Evolutionary conservation across 2,113 vertebrate genomes (phyloP).

Genomic region (Petromus typicus): DNA sequence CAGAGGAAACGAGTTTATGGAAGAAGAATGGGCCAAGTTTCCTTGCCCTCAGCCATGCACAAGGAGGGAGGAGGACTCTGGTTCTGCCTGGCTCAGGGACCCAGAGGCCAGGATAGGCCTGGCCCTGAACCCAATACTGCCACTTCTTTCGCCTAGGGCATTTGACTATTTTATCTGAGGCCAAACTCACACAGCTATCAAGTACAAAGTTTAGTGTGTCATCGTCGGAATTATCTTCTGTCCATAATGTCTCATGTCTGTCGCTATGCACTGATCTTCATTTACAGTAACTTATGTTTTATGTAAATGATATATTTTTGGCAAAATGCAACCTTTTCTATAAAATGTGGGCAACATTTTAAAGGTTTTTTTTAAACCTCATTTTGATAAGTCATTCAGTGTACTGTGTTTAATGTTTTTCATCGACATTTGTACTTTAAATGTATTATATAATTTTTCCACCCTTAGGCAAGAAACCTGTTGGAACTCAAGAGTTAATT

Average conservation of each 20-base stretch:
- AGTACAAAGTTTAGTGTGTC: constrained; percentile 79
- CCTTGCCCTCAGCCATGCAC: constrained; percentile 41
- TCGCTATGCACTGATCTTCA: constrained; percentile 78
- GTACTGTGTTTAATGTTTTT: constrained; percentile 68
- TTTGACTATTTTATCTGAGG: constrained; percentile 66
- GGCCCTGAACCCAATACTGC: constrained; percentile 70
- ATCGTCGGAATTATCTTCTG: constrained; percentile 72
- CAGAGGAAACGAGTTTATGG: constrained; percentile 20
- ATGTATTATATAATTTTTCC: constrained; percentile 85
- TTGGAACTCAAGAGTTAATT: constrained; percentile 82
- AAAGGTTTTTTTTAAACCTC: constrained; percentile 60
- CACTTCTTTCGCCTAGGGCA: constrained; percentile 40
- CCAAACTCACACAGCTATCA: constrained; percentile 79
- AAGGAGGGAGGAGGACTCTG: constrained; percentile 65
- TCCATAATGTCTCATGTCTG: constrained; percentile 67
- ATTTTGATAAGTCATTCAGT: constrained; percentile 78
- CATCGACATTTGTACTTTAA: constrained; percentile 77
- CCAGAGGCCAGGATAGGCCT: constrained; percentile 74
- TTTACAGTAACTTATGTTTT: constrained; percentile 83
- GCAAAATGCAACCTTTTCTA: constrained; percentile 84
- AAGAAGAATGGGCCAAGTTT: constrained; percentile 49
- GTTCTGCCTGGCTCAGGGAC: constrained; percentile 37
- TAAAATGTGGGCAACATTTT: constrained; percentile 73
- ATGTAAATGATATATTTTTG: constrained; percentile 86
- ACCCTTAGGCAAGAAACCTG: constrained; percentile 87